These are phyloP conservation scores for Brachypalpus laphriformis DNA, from an alignment of 2,888 invertebrate species.

Conservation along the genomic window DNA sequence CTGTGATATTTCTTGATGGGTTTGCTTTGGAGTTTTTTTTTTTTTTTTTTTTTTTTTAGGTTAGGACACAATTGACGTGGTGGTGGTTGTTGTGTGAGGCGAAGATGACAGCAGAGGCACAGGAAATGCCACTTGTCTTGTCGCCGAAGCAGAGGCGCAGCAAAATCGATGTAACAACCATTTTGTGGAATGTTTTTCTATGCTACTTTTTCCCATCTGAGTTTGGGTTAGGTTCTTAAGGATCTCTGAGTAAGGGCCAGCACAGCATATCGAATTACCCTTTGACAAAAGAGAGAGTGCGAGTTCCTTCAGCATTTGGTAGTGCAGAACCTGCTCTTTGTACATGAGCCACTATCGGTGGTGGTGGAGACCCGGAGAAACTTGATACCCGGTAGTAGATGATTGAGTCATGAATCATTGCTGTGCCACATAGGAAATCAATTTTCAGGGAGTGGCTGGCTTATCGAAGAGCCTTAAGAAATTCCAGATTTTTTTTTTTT, in stretches of 20 bases:
- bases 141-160: constrained; percentile 16
- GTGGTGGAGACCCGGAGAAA: constrained; percentile 24
- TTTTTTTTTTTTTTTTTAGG: constrained; percentile 57
- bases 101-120: constrained; percentile 40
- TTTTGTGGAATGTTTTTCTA: constrained; percentile 38
- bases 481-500: neutral
- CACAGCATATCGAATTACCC: constrained; percentile 56
- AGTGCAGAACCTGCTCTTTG: constrained; percentile 34
- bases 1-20: constrained; percentile 35
- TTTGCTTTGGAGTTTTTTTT: constrained; percentile 33
- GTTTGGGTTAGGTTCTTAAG: constrained; percentile 23
- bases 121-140: constrained; percentile 64
- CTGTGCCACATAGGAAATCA: constrained; percentile 44
- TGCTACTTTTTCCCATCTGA: neutral
- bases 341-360: neutral
- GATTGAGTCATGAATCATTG: constrained; percentile 33
- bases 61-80: constrained; percentile 68
- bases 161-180: constrained; percentile 70
- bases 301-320: constrained; percentile 6
- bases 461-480: neutral
- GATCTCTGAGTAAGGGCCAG: constrained; percentile 23
- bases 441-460: constrained; percentile 66
- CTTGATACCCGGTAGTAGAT: constrained; percentile 43
- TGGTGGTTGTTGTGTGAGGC: constrained; percentile 58
- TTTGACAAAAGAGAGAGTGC: neutral